Evolutionary conservation across 1,140 invertebrate species (phyloP).

Genomic region (Triops cancriformis): DNA sequence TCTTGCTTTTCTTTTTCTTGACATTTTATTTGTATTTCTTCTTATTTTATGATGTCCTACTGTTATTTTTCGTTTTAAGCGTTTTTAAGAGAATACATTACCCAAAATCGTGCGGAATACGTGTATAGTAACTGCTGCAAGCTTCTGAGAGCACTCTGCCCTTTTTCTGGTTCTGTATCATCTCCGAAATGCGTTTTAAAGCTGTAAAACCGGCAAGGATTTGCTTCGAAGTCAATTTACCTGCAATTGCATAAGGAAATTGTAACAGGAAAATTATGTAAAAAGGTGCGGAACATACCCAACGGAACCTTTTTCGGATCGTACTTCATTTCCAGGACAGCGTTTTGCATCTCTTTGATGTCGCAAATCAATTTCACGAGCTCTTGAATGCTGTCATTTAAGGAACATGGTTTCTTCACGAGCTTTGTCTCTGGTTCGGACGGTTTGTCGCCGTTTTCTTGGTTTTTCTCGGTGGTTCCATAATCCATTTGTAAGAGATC

Average conservation of each 20-base stretch:
- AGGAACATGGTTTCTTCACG: not conserved
- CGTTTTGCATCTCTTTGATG: slow-evolving; percentile 47
- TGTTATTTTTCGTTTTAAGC: too few species aligned
- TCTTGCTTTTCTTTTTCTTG: too few species aligned
- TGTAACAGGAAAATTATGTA: too few species aligned
- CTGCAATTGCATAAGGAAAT: slow-evolving; percentile 25
- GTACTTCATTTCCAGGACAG: slow-evolving; percentile 45
- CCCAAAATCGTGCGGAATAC: slow-evolving; percentile 52
- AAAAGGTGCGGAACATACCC: slow-evolving; percentile 23
- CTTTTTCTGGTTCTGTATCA: slow-evolving; percentile 32
- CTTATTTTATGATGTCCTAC: too few species aligned
- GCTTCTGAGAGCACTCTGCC: slow-evolving; percentile 34
- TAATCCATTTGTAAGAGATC: slow-evolving; percentile 37
- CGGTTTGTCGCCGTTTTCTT: not conserved
- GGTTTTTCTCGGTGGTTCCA: slow-evolving; percentile 28
- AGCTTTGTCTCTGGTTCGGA: not conserved
- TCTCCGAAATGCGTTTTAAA: slow-evolving; percentile 44
- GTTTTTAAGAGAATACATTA: slow-evolving; percentile 35
- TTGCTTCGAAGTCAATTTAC: slow-evolving; percentile 49
- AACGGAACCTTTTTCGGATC: slow-evolving; percentile 38
- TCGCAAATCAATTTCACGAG: slow-evolving; percentile 50
- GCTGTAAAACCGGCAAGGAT: slow-evolving; percentile 48
- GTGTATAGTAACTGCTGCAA: slow-evolving; percentile 51
- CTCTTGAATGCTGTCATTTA: not conserved
- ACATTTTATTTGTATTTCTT: too few species aligned